Evolutionary conservation across 2,888 invertebrate genomes (phyloP), one percentile per base, ranked within the genome.

Genomic region (Achlya flavicornis): DNA sequence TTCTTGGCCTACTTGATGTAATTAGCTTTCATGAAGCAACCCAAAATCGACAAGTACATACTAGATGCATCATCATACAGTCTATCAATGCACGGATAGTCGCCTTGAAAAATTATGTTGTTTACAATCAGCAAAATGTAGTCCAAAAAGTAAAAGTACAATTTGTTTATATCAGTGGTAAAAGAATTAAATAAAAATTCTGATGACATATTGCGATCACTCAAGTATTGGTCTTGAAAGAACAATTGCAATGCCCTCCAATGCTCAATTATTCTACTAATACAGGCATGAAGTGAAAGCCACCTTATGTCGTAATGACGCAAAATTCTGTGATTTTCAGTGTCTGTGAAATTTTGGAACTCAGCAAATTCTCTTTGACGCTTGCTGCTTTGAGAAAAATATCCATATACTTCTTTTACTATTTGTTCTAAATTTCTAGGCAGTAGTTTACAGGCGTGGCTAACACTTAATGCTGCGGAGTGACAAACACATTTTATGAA

Each of bases 401-500:
- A 33, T 33, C 33, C 33, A 33, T 33, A 33, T 33, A 33, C 33
- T 33, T 33, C 33, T 33, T 33, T 33, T 33, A 33, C 33, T 33
- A 33, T 33, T 33, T 3, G 33, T 33, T 33, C 33, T 33, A 33
- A 33, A 33, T 33, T 33, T 33, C 33, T 5, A 33, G 33, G 33
- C 33, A 33, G 33, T 33, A 41, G 58, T 66, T 71, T 71, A 53
- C 70, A 53, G 4, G 70, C 64, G 38, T 70, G 63, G 32, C 63
- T 63, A 16, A 69, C 67, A 60, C 16, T 3, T n/a, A 70, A 63
- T 46, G 67, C 70, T 14, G 60, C 43, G 62, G 71, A 73, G 53
- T 70, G 70, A 61, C 66, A 71, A 19, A 68, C 71, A 69, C 69
- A 74, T 62, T 74, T 72, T 53, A 71, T 62, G 53, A 68, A 70